Evolutionary conservation across 1,140 invertebrate genomes (phyloP).

Genomic region (Aricia agestis): DNA sequence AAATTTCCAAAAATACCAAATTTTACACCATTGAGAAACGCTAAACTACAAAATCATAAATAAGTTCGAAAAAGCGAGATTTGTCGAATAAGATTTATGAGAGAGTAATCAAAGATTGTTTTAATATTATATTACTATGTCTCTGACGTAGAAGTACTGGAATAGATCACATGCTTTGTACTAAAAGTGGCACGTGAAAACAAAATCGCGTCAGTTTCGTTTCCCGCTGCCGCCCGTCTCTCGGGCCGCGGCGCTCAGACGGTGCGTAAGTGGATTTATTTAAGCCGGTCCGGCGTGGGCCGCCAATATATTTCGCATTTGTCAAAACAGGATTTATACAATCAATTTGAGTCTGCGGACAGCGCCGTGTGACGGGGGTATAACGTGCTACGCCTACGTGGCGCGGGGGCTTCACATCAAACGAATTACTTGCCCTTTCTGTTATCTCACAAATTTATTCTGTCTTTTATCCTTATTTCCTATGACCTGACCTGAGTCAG

Average conservation of each 20-base stretch:
- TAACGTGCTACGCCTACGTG: too few species aligned
- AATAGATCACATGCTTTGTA: too few species aligned
- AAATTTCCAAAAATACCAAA: too few species aligned
- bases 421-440: neutral
- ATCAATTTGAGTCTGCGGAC: constrained; percentile 22
- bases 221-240: neutral
- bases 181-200: too few species aligned
- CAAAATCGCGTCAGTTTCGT: neutral
- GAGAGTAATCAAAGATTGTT: too few species aligned
- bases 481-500: neutral
- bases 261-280: constrained; percentile 35
- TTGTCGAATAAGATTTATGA: too few species aligned
- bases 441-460: neutral
- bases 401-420: neutral
- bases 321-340: constrained; percentile 37
- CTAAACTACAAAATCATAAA: too few species aligned
- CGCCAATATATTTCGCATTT: constrained; percentile 40
- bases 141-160: neutral
- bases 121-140: too few species aligned
- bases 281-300: constrained; percentile 25
- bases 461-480: neutral
- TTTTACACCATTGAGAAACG: too few species aligned
- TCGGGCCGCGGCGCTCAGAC: neutral
- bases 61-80: too few species aligned
- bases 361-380: neutral